These are phyloP conservation scores for Odontocerum albicorne DNA, from an alignment of 2,888 invertebrate species.

Conservation along the genomic window DNA sequence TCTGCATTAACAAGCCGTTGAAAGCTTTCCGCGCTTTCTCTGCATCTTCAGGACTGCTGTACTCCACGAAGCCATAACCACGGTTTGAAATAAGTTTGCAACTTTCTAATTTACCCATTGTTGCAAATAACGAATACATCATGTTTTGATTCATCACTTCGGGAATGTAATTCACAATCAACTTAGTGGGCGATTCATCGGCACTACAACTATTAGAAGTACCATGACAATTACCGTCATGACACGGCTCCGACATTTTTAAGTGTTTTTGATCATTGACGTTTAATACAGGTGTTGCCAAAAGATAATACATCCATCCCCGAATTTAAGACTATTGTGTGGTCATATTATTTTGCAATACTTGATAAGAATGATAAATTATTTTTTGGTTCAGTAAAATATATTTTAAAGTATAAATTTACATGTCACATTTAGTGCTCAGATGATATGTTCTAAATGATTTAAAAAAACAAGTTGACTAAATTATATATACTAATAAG, in stretches of 20 bases:
- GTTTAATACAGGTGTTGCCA: conserved; percentile 43
- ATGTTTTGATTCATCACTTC: conserved; percentile 62
- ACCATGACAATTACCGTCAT: conserved; percentile 60
- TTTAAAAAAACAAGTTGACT: too few relatives aligned
- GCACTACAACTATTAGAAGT: conserved; percentile 55
- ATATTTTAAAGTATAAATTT: too few relatives aligned
- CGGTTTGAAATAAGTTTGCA: conserved; percentile 60
- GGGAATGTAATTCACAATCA: conserved; percentile 62
- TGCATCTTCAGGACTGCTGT: conserved; percentile 56
- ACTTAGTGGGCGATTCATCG: conserved; percentile 60
- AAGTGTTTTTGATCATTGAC: conserved; percentile 61
- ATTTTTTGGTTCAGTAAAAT: too few relatives aligned
- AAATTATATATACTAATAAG: too few relatives aligned
- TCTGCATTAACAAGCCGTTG: conserved; percentile 58
- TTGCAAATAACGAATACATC: conserved; percentile 60
- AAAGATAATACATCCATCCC: too few relatives aligned
- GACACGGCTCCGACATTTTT: conserved; percentile 64
- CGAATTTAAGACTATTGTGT: too few relatives aligned
- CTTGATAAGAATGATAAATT: too few relatives aligned
- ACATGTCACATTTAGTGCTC: too few relatives aligned
- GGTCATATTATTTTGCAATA: too few relatives aligned
- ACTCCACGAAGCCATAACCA: conserved; percentile 60
- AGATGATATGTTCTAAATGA: too few relatives aligned
- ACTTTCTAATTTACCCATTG: conserved; percentile 61
- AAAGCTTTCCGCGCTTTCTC: conserved; percentile 57